These are phyloP conservation scores for Danionella cerebrum DNA, from an alignment of 2,113 vertebrate genomes.

Conservation along the genomic window DNA sequence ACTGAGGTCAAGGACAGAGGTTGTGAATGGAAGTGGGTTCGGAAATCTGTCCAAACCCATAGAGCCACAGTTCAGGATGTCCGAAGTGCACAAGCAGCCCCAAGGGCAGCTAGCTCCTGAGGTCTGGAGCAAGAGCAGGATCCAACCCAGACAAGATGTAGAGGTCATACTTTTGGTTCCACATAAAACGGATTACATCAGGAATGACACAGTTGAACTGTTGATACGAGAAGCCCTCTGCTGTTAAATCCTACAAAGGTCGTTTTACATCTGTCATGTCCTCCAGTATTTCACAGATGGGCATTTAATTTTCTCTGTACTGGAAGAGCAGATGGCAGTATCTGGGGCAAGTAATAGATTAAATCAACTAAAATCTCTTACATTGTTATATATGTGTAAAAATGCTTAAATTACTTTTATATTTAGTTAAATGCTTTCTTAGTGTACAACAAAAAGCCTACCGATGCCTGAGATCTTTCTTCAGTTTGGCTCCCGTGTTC, in stretches of 20 bases:
- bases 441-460: background rate
- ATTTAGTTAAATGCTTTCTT: background rate
- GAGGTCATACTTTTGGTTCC: conserved; percentile 46
- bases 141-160: conserved; percentile 19
- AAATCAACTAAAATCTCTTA: too few relatives aligned
- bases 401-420: too few relatives aligned
- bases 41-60: conserved; percentile 69
- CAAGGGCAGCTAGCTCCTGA: conserved; percentile 61
- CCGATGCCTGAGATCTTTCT: background rate
- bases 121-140: conserved; percentile 25
- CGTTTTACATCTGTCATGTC: background rate
- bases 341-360: background rate
- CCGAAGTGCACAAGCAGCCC: conserved; percentile 80
- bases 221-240: background rate
- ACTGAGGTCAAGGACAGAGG: conserved; percentile 79
- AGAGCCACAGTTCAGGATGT: conserved; percentile 82
- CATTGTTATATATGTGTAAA: too few relatives aligned
- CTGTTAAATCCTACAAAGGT: background rate
- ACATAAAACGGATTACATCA: background rate
- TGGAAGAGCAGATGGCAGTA: background rate
- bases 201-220: background rate
- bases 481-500: background rate
- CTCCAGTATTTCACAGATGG: background rate
- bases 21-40: conserved; percentile 59
- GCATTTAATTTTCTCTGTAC: background rate